Percentiles rank a stretch among this genome's conserved stretches.
phyloP scores from a whole-genome alignment of 1,140 invertebrate species.

The Chrysomallon squamiferum region DNA sequence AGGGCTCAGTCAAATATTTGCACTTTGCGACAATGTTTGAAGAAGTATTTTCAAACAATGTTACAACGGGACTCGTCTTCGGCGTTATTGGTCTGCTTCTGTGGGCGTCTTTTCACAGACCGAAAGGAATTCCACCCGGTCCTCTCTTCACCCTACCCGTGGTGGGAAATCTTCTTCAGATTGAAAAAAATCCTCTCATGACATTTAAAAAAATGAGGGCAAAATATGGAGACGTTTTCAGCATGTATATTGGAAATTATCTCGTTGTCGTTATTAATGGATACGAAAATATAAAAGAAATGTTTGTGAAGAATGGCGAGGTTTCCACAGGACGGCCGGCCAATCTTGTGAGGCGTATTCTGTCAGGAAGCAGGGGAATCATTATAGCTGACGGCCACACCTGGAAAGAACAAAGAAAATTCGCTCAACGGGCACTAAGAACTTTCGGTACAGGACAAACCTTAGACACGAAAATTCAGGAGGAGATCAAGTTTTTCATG shows the following conservation, averaged over 20 bases:
- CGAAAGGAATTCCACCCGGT: not conserved
- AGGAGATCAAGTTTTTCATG: slow-evolving; percentile 51
- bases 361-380: not conserved
- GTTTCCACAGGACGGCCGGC: slow-evolving; percentile 25
- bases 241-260: slow-evolving; percentile 20
- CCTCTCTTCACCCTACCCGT: not conserved
- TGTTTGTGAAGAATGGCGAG: slow-evolving; percentile 28
- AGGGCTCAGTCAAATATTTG: too few species aligned
- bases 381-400: slow-evolving; percentile 72
- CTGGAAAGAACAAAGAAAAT: slow-evolving; percentile 84
- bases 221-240: slow-evolving; percentile 19
- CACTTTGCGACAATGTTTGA: not conserved
- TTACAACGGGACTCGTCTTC: not conserved
- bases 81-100: not conserved
- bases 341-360: not conserved
- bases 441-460: slow-evolving; percentile 77
- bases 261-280: slow-evolving; percentile 28
- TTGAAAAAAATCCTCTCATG: not conserved
- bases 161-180: not conserved
- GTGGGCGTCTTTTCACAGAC: not conserved
- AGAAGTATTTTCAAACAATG: not conserved
- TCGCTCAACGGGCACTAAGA: slow-evolving; percentile 75
- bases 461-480: slow-evolving; percentile 74
- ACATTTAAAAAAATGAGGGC: not conserved
- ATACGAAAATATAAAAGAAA: slow-evolving; percentile 24